Percentiles rank a stretch among this genome's conserved stretches.
phyloP scores from a whole-genome alignment of 1,140 invertebrate species.

The Dendrolimus punctatus region DNA sequence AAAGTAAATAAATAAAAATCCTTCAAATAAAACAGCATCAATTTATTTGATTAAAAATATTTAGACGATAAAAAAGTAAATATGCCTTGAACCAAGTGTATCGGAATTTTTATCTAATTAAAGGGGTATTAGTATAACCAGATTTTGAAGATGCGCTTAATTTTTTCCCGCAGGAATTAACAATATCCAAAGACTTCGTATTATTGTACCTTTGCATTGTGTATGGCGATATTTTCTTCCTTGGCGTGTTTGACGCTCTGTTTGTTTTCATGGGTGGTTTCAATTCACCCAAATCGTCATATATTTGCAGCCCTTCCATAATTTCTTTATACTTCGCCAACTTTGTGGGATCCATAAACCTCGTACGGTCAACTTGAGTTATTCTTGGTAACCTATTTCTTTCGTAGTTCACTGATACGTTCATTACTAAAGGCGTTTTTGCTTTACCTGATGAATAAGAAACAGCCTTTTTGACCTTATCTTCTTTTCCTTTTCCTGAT shows the following conservation, averaged over 20 bases:
- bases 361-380: conserved; percentile 7
- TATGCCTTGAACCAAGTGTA: too few species aligned
- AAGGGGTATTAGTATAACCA: neutral
- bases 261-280: conserved; percentile 35
- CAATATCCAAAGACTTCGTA: neutral
- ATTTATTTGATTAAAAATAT: too few species aligned
- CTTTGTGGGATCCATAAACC: conserved; percentile 28
- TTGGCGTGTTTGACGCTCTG: conserved; percentile 48
- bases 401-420: conserved; percentile 28
- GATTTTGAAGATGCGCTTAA: neutral
- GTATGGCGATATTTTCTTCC: conserved; percentile 23
- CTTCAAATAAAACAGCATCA: too few species aligned
- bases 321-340: conserved; percentile 49
- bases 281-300: conserved; percentile 35
- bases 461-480: conserved; percentile 28
- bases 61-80: too few species aligned
- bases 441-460: conserved; percentile 20
- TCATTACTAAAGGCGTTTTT: conserved; percentile 41
- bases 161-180: conserved; percentile 2
- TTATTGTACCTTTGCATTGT: conserved; percentile 7
- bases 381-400: conserved; percentile 15
- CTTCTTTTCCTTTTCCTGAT: conserved; percentile 8
- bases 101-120: too few species aligned
- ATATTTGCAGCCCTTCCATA: conserved; percentile 41
- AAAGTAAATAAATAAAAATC: too few species aligned